A percentile compares a stretch with the other conserved stretches of the same genome.
Conservation (phyloP, 2,113 vertebrate species). For the Natator depressus region DNA sequence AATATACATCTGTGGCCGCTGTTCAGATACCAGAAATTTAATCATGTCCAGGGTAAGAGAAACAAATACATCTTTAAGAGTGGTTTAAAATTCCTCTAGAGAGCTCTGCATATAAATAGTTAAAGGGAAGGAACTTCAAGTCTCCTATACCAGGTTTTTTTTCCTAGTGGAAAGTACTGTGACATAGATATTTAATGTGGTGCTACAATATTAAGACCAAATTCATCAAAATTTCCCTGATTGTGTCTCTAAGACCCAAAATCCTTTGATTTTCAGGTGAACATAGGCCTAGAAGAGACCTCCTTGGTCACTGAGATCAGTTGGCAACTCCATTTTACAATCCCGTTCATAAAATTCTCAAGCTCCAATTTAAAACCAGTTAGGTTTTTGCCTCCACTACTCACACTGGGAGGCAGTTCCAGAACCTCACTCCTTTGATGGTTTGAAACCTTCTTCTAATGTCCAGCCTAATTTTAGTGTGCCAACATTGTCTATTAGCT, state of each 20-base stretch:
- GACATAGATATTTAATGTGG: neutral
- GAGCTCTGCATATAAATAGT: constrained; percentile 37
- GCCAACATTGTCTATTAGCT: neutral
- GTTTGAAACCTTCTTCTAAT: neutral
- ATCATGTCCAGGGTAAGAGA: constrained; percentile 67
- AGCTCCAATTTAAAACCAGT: neutral
- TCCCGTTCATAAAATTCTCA: neutral
- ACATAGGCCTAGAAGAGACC: neutral
- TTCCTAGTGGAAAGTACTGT: neutral
- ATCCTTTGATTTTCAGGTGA: neutral
- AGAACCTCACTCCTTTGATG: neutral
- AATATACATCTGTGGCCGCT: constrained; percentile 57
- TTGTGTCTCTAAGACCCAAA: neutral
- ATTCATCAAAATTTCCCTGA: neutral
- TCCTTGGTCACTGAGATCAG: neutral
- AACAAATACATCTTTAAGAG: constrained; percentile 52
- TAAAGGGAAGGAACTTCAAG: constrained; percentile 19
- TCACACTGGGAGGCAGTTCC: neutral
- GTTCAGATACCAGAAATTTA: constrained; percentile 70
- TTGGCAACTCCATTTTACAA: neutral
- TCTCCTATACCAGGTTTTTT: neutral
- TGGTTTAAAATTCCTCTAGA: constrained; percentile 25
- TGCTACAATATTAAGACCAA: neutral
- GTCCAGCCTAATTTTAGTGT: neutral
- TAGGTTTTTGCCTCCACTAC: neutral